phyloP scores from a whole-genome alignment of 23 tunicate genomes.

The Trididemnum miniatum region DNA sequence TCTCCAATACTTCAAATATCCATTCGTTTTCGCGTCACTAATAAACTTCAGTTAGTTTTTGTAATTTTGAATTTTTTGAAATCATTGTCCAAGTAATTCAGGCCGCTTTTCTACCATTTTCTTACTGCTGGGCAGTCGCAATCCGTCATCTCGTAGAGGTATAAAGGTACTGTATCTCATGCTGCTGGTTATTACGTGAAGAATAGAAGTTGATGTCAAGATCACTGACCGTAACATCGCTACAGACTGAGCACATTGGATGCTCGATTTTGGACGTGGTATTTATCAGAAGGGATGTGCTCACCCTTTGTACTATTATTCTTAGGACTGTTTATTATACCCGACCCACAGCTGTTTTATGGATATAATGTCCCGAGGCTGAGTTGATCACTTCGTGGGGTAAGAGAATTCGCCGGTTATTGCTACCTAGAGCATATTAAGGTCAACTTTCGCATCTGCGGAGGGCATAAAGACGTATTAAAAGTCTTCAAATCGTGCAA shows the following conservation, averaged over 20 bases:
- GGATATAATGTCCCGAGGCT: conserved; percentile 28
- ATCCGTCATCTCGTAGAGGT: conserved; percentile 18
- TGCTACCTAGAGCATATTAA: conserved; percentile 22
- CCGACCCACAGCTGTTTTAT: conserved; percentile 48
- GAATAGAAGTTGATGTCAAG: conserved; percentile 24
- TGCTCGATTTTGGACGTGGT: neutral
- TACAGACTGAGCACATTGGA: conserved; percentile 18
- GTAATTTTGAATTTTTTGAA: conserved; percentile 16
- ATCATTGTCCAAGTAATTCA: conserved; percentile 18
- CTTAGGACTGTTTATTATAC: conserved; percentile 27
- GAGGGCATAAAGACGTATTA: conserved; percentile 9
- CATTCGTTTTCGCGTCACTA: conserved; percentile 25
- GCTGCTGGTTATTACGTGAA: conserved; percentile 19
- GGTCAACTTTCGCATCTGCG: conserved; percentile 17
- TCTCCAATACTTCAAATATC: conserved; percentile 33
- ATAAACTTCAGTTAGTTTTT: conserved; percentile 27
- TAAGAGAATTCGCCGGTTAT: conserved; percentile 17
- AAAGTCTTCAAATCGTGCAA: conserved; percentile 11
- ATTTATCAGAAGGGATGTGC: conserved; percentile 25
- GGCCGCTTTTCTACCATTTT: conserved; percentile 32
- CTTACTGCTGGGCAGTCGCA: conserved; percentile 24
- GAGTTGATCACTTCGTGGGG: conserved; percentile 20
- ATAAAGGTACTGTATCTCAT: conserved; percentile 46
- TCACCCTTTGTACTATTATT: neutral
- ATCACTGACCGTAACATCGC: neutral